These are phyloP conservation scores for Syrista parreyssii DNA, from an alignment of 2,888 invertebrate genomes.

Conservation along the genomic window DNA sequence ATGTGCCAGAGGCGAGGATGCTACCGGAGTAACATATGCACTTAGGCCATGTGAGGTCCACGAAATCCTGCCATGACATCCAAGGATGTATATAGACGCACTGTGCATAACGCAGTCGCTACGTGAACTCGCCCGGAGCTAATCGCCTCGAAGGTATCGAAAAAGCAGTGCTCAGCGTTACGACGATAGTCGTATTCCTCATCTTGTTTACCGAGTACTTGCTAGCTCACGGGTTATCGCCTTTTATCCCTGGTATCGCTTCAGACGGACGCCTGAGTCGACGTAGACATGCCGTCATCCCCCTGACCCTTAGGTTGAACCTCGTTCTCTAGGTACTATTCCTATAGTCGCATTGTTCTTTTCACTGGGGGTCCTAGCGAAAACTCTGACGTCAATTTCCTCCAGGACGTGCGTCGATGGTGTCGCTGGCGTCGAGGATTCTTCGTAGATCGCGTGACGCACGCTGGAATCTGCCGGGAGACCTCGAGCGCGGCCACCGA, in stretches of 20 bases:
- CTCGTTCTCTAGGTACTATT: neutral
- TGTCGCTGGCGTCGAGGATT: neutral
- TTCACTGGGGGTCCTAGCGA: neutral
- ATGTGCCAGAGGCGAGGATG: neutral
- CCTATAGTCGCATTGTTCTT: neutral
- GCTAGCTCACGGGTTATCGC: neutral
- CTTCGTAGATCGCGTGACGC: conserved; percentile 44
- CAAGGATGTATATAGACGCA: neutral
- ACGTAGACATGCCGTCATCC: neutral
- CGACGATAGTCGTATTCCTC: neutral
- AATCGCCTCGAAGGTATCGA: neutral
- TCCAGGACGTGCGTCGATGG: neutral
- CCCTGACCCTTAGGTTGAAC: neutral
- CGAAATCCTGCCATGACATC: neutral
- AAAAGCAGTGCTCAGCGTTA: neutral
- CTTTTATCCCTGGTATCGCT: neutral
- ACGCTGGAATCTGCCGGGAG: conserved; percentile 54
- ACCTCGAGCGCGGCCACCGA: conserved; percentile 60
- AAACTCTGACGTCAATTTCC: neutral
- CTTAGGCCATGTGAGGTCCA: neutral
- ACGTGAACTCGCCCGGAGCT: neutral
- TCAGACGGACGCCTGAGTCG: neutral
- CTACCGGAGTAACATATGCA: neutral
- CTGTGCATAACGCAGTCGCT: neutral
- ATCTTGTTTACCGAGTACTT: neutral